Evolutionary conservation across 2,888 invertebrate genomes (phyloP), one percentile per base, ranked within the genome.

Genomic region (Philhelius pedissequus): DNA sequence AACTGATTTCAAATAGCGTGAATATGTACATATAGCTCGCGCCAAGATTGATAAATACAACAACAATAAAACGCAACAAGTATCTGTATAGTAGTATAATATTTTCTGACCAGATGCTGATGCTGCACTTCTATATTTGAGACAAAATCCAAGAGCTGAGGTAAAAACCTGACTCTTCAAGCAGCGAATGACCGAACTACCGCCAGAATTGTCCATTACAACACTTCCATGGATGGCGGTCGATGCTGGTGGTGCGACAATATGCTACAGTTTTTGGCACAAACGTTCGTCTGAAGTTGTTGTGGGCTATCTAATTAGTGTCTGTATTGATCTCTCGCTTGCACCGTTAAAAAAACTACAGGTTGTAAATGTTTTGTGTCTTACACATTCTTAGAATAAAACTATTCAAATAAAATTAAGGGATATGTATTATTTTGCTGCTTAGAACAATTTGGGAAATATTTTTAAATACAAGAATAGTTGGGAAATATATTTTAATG

Each of bases 131-230:
- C 58, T 50, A 32, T 22, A 30, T 32, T 30, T 64, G 32, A 38
- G 38, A 75, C 22, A 3, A 58, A 35, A 15, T 64, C 32, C 25
- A 35, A 43, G 40, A 43, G 38, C 38, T 40, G n/a, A 30, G 20
- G 8, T 27, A 32, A 30, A 64, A 78, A 82, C 82, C 82, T 52
- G 82, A 77, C 60, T 76, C 75, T 56, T 80, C 40, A 22, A 62
- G 52, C 54, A 62, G 11, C 22, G 62, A 58, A 38, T 58, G 38
- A 58, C 58, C 38, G 58, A 8, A 38, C 27, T n/a, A 38, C 54
- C 40, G 25, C 52, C 58, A 40, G 11, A 27, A 56, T 71, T 45
- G 52, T 45, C 54, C 35, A 70, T 78, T 78, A n/a, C 66, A 75
- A 56, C 70, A 56, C 18, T 35, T 32, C 35, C 13, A 62, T 43